Evolutionary conservation across 2,888 invertebrate species (phyloP).

Genomic region (Onchidella celtica): DNA sequence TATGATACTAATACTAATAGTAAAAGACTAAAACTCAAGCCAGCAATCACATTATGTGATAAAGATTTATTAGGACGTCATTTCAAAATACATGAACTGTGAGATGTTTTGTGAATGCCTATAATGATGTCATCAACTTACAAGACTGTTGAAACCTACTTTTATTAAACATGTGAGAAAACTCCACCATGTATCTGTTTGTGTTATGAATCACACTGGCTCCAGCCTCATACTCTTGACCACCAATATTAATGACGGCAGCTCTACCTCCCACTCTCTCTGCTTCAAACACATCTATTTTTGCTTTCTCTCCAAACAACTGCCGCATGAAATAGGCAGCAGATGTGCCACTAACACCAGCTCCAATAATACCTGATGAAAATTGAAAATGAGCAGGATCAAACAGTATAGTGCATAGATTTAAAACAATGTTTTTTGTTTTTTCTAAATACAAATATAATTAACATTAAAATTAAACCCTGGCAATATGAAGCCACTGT

Average conservation of each 20-base stretch:
- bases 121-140: too few species aligned
- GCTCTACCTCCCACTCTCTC: conserved; percentile 83
- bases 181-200: conserved; percentile 83
- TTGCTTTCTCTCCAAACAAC: conserved; percentile 78
- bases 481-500: too few species aligned
- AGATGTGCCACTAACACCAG: conserved; percentile 85
- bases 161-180: conserved; percentile 77
- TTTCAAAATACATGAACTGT: too few species aligned
- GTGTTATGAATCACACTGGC: conserved; percentile 84
- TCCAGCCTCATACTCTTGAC: conserved; percentile 83
- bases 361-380: conserved; percentile 84
- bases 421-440: too few species aligned
- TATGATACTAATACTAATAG: too few species aligned
- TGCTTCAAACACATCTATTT: conserved; percentile 83
- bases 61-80: too few species aligned
- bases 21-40: too few species aligned
- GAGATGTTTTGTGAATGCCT: too few species aligned
- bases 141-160: conserved; percentile 16
- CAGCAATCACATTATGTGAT: too few species aligned
- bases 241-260: conserved; percentile 81
- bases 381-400: background rate
- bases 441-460: too few species aligned
- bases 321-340: conserved; percentile 83
- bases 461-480: too few species aligned
- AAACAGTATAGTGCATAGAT: too few species aligned